Conservation (phyloP, 2,888 invertebrate genomes). For the Myopa testacea region DNA sequence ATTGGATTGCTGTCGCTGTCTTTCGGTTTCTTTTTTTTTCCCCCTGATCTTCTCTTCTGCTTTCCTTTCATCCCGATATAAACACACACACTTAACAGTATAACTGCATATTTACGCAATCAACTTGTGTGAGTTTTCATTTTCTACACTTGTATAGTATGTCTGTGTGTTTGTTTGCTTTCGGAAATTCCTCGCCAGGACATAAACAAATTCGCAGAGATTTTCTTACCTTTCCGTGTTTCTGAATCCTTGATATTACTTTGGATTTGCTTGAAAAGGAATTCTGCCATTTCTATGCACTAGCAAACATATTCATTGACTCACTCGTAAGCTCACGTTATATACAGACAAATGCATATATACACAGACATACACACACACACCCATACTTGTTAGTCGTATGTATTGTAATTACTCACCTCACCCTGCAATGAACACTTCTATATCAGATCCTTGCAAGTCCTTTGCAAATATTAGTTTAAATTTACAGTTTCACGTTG, state of each 20-base stretch:
- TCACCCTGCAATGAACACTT: too few relatives aligned
- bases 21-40: not conserved
- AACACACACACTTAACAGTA: not conserved
- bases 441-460: not conserved
- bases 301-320: too few relatives aligned
- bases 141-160: not conserved
- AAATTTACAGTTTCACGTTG: not conserved
- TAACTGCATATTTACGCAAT: not conserved
- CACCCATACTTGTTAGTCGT: too few relatives aligned
- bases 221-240: slow-evolving; percentile 14
- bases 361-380: too few relatives aligned
- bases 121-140: too few relatives aligned
- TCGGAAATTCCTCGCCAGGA: not conserved
- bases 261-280: slow-evolving; percentile 11
- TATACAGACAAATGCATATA: not conserved
- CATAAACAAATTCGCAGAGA: slow-evolving; percentile 12
- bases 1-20: not conserved
- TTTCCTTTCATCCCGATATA: too few relatives aligned
- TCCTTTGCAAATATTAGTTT: slow-evolving; percentile 7
- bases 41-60: too few relatives aligned
- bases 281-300: slow-evolving; percentile 21
- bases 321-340: not conserved
- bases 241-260: not conserved
- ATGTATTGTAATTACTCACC: too few relatives aligned
- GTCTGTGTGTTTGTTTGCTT: not conserved